phyloP scores from a whole-genome alignment of 1,140 invertebrate genomes.

The Aethina tumida region DNA sequence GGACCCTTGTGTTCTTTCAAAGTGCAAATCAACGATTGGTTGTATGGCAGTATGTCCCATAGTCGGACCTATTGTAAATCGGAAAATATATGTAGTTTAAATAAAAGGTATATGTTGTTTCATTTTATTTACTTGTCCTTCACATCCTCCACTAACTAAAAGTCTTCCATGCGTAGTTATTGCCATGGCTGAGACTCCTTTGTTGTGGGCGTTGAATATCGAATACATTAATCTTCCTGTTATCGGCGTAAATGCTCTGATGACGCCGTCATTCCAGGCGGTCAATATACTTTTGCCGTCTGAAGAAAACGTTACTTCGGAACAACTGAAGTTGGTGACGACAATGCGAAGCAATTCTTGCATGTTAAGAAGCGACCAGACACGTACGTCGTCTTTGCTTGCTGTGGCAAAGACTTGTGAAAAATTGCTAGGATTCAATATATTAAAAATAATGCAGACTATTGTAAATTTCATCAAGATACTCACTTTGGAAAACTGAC shows the following conservation, averaged over 20 bases:
- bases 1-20: constrained; percentile 85
- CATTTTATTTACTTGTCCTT: constrained; percentile 78
- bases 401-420: constrained; percentile 78
- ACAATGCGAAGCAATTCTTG: constrained; percentile 73
- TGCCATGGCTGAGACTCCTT: constrained; percentile 70
- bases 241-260: constrained; percentile 69
- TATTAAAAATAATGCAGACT: not conserved
- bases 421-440: constrained; percentile 46
- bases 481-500: constrained; percentile 74
- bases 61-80: constrained; percentile 63
- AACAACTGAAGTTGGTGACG: constrained; percentile 78
- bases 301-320: constrained; percentile 60
- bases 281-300: constrained; percentile 68
- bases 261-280: constrained; percentile 83
- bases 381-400: constrained; percentile 70
- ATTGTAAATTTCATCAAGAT: constrained; percentile 2
- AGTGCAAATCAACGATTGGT: constrained; percentile 53
- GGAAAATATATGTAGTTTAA: too few species aligned
- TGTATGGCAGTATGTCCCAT: constrained; percentile 57
- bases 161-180: constrained; percentile 59
- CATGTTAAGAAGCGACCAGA: constrained; percentile 68
- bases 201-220: constrained; percentile 78
- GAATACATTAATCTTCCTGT: constrained; percentile 68
- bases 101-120: too few species aligned
- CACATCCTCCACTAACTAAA: constrained; percentile 77